These are phyloP conservation scores for Sebastes jordani DNA, from an alignment of 2,797 vertebrate species.

Conservation along the genomic window DNA sequence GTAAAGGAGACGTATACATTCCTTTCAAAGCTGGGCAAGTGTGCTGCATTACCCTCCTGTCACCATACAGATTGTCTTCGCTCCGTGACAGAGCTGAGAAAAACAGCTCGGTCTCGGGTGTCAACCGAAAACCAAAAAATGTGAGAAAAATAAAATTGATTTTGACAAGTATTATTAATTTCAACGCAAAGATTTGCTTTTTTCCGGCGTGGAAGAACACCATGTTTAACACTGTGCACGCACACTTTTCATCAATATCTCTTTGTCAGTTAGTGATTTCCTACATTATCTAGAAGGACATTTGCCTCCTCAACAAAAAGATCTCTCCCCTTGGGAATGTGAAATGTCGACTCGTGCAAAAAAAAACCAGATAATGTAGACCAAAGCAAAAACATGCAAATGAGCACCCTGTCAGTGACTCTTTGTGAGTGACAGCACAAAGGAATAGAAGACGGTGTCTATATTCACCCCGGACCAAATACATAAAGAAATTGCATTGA, in stretches of 20 bases:
- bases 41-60: not conserved
- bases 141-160: not conserved
- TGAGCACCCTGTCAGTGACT: not conserved
- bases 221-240: not conserved
- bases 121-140: not conserved
- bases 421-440: constrained; percentile 48
- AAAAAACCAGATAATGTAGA: constrained; percentile 8
- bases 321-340: not conserved
- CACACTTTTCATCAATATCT: not conserved
- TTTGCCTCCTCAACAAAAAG: constrained; percentile 24
- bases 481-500: constrained; percentile 4
- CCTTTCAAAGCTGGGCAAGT: not conserved
- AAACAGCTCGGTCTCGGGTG: too few relatives aligned
- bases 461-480: constrained; percentile 4
- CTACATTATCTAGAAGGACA: constrained; percentile 22
- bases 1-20: not conserved
- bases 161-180: not conserved
- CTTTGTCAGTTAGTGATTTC: not conserved
- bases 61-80: not conserved
- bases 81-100: not conserved
- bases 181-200: not conserved
- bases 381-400: constrained; percentile 45
- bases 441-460: constrained; percentile 4
- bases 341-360: constrained; percentile 24
- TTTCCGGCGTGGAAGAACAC: not conserved